Base-by-base conservation (phyloP, 1,140 invertebrate species). In the Drosophila equinoxialis region DNA sequence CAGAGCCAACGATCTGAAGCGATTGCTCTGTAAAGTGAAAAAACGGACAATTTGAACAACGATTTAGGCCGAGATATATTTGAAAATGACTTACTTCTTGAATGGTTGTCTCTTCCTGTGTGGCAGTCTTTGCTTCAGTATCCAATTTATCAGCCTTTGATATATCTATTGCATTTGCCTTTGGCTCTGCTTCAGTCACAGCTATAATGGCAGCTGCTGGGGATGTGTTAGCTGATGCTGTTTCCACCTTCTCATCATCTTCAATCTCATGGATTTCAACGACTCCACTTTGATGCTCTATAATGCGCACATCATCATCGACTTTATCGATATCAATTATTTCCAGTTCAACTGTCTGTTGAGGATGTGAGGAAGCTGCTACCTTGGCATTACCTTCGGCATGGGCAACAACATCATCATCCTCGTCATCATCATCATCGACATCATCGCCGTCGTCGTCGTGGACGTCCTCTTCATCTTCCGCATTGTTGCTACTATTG, bases 231-330 rank as follows among this genome's bases (percentile, higher is more conserved):
- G 23, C 3, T 26, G 64, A 39, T 41, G 66, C 10, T 55, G 78
- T 54, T 75, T 86, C 72, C 65, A 68, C 39, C 42, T 86, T 81
- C 17, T 92, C 83, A 45, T 90, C 90, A 13, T 92, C 91, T 35
- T 91, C 84, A 37, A 93, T 93, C 17, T 93, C 93, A 13, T 94
- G 93, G 41, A 92, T 93, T 37, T 93, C 90, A 23, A 93, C 93
- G 4, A 94, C 93, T 42, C 94, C 93, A 37, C 82, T 84, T 59
- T 87, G 83, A 68, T 91, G 86, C 60, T 91, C 90, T 8, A 90
- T 87, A 59, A 87, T 91, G n/a, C 81, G 73, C 13, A 90, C 90
- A 77, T 91, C 90, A 58, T 91, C 90, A 60, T 91, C 87, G 37
- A 83, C 85, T 51, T 90, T 90, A 58, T 90, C 89, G 14, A 90